Base-by-base conservation (phyloP, 2,888 invertebrate genomes). In the Vesta saturnalis region DNA sequence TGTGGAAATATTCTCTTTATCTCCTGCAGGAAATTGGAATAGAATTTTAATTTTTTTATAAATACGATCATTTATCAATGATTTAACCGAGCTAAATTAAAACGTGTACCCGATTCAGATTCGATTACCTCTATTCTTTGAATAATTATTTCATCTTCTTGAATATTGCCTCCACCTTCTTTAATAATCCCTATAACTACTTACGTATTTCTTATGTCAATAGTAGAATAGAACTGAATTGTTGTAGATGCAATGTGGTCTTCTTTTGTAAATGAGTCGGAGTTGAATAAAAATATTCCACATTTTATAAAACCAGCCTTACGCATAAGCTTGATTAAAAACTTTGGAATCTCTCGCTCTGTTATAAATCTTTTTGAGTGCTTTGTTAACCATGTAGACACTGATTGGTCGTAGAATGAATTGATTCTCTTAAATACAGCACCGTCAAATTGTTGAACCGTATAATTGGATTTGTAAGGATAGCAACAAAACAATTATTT, bases 291-390 rank as follows among this genome's bases (percentile, higher is more conserved):
- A 22, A 54, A 56, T 12, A 56, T 57, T 30, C 62, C 62, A n/a
- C 62, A 57, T 23, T 61, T 59, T 23, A 4, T 56, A 30, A 61
- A 61, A 4, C 62, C 62, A 18, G 62, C 58, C 6, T 63, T 63
- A 15, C 35, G 6, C 4, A 59, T 59, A 6, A 35, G 23, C 6
- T 15, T 58, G 12, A 6, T 60, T 22, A 63, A 63, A 15, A 63
- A 23, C 35, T 63, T 39, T 14, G 64, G 64, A 22, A 63, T 59
- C 30, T 63, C 57, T 19, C 30, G 35, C 14, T 63, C 57, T n/a
- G 64, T 59, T 19, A 63, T 39, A 19, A 21, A 10, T 21, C 57
- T 63, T 30, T 57, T 57, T 35, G 64, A 39, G 14, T 63, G 58
- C 15, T 63, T 57, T 5, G 58, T 39, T n/a, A 63, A 12, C 63